These are phyloP conservation scores for Odocoileus virginianus DNA, from an alignment of 2,113 vertebrate species.

Conservation along the genomic window DNA sequence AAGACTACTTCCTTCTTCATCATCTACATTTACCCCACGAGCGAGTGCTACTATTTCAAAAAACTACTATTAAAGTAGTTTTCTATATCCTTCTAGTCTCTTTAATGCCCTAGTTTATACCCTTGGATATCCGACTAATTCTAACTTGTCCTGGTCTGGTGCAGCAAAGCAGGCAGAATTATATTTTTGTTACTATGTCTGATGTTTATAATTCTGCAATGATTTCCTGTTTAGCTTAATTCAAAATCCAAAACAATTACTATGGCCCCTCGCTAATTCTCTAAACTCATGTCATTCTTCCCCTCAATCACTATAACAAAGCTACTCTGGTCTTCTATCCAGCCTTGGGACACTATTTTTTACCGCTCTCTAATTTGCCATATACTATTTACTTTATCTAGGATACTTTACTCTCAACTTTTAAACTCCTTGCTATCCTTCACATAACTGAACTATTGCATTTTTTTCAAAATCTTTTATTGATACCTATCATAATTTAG, in stretches of 20 bases:
- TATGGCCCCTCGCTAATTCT: background rate
- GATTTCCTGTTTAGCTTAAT: background rate
- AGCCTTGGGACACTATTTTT: background rate
- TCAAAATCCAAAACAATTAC: background rate
- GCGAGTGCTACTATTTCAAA: background rate
- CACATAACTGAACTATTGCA: background rate
- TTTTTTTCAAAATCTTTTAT: background rate
- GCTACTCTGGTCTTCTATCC: background rate
- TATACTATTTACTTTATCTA: background rate
- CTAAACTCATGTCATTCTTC: background rate
- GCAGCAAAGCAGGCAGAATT: background rate
- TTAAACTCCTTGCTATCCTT: background rate
- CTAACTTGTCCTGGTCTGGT: background rate
- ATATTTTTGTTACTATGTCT: background rate
- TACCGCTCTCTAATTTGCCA: background rate
- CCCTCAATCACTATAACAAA: background rate
- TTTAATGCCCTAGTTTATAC: background rate
- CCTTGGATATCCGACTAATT: background rate
- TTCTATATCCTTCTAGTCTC: background rate
- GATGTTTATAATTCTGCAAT: background rate
- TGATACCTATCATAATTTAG: background rate
- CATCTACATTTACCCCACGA: background rate
- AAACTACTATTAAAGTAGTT: background rate
- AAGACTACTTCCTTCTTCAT: background rate
- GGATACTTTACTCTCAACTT: background rate